Evolutionary conservation across 2,113 vertebrate species (phyloP), one percentile per base, ranked within the genome.

Genomic region (Crotophaga sulcirostris): DNA sequence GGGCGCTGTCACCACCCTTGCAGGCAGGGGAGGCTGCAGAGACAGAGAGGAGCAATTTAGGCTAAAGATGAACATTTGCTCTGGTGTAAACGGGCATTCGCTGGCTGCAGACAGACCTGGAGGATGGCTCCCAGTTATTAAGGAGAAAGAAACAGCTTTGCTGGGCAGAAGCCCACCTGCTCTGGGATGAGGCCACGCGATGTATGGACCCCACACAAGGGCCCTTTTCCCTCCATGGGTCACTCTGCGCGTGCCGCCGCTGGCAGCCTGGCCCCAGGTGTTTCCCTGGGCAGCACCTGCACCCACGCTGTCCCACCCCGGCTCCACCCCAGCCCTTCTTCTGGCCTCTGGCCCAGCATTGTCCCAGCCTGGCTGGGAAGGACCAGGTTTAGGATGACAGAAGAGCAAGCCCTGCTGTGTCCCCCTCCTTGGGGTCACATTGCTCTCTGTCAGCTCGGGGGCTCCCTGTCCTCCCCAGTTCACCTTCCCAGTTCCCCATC

Each of bases 241-340:
- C 64, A 34, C 31, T 31, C 51, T 21, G 29, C 1, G 0, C 2
- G 3, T 29, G 4, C 13, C 34, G 38, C 45, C 3, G 0, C 1
- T 36, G 51, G 10, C 44, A 51, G 16, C 42, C 20, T 42, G 58
- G 31, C 34, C 76, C 51, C 76, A 13, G 0, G 10, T 11, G 36
- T 19, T 89, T 14, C 34, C 60, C 54, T 12, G 36, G 1, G 23
- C 77, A 59, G 60, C 7, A 75, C 77, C 60, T 52, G 60, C 23
- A 24, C 60, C 49, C 31, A 34, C 7, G 36, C 76, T 66, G 67
- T 73, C 51, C 76, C 77, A 20, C 38, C 24, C 54, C 3, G 0
- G 45, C 33, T 59, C 36, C 2, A 2, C 87, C 67, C 69, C 52
- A 58, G 31, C 31, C 9, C 19, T 56, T 66, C 59, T 31, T 31